Evolutionary conservation across 1,140 invertebrate genomes (phyloP).

Genomic region (Argopecten irradians): DNA sequence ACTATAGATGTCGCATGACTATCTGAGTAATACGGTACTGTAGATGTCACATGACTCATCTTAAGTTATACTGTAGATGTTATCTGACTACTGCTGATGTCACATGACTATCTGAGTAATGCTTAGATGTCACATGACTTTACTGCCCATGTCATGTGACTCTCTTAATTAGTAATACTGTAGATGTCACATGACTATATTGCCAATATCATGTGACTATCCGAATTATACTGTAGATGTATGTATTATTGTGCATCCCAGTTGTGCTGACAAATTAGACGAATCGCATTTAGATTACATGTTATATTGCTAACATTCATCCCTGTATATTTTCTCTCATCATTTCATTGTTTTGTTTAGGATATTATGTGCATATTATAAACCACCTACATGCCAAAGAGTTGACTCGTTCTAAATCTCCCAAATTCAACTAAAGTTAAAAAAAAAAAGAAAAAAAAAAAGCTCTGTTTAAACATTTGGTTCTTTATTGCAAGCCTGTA

Average conservation of each 20-base stretch:
- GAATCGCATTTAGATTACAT: background rate
- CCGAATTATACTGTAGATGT: background rate
- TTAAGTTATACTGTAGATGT: too few species aligned
- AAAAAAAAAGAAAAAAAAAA: too few species aligned
- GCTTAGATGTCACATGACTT: too few species aligned
- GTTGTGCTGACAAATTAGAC: conserved; percentile 15
- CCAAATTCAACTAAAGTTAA: background rate
- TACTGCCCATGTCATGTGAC: too few species aligned
- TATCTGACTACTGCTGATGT: too few species aligned
- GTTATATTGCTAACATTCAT: conserved; percentile 11
- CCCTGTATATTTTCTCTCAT: background rate
- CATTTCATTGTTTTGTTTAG: background rate
- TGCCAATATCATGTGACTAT: too few species aligned
- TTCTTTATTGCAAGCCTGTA: background rate
- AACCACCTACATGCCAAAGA: background rate
- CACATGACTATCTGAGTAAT: too few species aligned
- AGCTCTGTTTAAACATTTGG: background rate
- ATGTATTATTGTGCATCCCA: background rate
- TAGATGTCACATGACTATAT: too few species aligned
- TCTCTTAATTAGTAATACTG: too few species aligned
- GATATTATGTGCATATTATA: background rate
- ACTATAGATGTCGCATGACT: too few species aligned
- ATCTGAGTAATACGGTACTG: too few species aligned
- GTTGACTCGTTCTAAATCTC: background rate
- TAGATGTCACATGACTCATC: too few species aligned